Conservation (phyloP, 2,113 vertebrate genomes). For the Orycteropus afer region DNA sequence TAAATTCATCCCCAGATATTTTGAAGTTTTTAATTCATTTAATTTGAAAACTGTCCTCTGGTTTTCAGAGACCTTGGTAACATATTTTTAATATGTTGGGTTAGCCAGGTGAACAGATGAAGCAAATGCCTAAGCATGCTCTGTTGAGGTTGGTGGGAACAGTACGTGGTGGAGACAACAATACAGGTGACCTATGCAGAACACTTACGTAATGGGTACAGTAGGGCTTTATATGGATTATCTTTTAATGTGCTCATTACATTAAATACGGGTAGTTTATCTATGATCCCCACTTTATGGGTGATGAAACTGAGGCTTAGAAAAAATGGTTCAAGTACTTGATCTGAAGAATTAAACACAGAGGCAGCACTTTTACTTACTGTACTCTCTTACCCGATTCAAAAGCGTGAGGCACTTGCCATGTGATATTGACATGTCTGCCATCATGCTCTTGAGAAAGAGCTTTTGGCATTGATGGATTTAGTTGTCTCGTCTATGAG, state of each 20-base stretch:
- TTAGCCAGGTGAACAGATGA: neutral
- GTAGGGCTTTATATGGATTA: neutral
- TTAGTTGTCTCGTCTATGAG: neutral
- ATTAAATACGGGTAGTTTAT: neutral
- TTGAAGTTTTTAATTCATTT: conserved; percentile 13
- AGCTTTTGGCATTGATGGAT: neutral
- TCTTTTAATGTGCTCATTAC: neutral
- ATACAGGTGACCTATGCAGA: neutral
- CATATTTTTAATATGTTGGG: neutral
- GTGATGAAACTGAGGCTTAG: neutral
- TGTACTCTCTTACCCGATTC: neutral
- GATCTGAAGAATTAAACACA: neutral
- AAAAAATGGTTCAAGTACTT: neutral
- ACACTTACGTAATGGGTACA: neutral
- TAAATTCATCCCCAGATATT: neutral
- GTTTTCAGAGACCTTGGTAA: neutral
- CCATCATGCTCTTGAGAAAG: neutral
- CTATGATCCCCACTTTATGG: neutral
- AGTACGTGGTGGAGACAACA: neutral
- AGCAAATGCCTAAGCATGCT: neutral
- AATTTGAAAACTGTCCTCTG: neutral
- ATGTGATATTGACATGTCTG: neutral
- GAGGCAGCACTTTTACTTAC: neutral
- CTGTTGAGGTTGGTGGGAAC: neutral
- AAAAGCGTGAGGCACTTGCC: neutral